These are phyloP conservation scores for Papilio polytes DNA, from an alignment of 1,140 invertebrate genomes.

Conservation along the genomic window DNA sequence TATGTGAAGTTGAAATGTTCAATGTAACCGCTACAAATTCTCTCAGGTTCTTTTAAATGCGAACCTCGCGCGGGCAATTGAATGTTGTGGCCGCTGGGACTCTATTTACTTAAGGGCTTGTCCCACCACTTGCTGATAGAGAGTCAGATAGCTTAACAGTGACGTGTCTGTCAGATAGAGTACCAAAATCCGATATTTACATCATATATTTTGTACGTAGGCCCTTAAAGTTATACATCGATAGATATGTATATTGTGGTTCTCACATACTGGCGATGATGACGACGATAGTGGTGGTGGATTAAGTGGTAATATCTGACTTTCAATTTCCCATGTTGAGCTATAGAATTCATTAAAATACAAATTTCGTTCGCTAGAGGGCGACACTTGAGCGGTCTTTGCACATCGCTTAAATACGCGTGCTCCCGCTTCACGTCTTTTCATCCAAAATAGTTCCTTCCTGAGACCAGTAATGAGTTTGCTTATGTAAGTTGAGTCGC, in stretches of 20 bases:
- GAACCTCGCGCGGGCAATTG: constrained; percentile 23
- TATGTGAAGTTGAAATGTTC: not conserved
- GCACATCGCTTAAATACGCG: constrained; percentile 28
- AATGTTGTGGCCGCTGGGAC: constrained; percentile 30
- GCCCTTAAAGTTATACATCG: not conserved
- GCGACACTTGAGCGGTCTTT: constrained; percentile 11
- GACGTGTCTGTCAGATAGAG: too few relatives aligned
- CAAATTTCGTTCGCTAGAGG: constrained; percentile 13
- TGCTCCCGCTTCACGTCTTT: constrained; percentile 29
- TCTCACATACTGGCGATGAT: not conserved
- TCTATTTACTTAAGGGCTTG: not conserved
- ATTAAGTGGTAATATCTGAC: not conserved
- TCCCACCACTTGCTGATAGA: too few relatives aligned
- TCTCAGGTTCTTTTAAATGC: constrained; percentile 22
- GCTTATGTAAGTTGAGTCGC: constrained; percentile 22
- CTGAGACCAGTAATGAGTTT: constrained; percentile 35
- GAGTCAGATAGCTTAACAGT: too few relatives aligned
- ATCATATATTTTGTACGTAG: too few relatives aligned
- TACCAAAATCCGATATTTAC: too few relatives aligned
- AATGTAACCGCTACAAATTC: constrained; percentile 18
- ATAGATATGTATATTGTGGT: not conserved
- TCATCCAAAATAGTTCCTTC: constrained; percentile 34
- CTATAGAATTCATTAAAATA: constrained; percentile 16
- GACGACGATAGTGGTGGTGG: not conserved
- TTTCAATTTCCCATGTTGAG: not conserved